A percentile compares a stretch with the other conserved stretches of the same genome.
Conservation (phyloP, 2,888 invertebrate genomes). For the Cryptops parisi region DNA sequence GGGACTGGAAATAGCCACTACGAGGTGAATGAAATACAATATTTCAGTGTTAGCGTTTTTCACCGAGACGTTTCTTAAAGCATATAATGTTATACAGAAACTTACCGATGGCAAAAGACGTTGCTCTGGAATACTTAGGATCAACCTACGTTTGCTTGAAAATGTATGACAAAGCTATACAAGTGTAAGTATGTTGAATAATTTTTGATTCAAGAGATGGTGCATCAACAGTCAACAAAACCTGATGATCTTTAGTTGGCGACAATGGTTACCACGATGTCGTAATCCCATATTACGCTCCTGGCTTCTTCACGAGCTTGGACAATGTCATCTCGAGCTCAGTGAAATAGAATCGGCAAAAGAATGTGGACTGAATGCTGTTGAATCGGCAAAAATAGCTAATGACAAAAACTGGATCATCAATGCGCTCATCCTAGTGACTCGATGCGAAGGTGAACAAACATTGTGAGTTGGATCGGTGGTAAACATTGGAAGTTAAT, state of each 20-base stretch:
- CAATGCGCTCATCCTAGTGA: conserved; percentile 1
- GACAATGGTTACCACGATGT: conserved; percentile 6
- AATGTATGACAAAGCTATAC: conserved; percentile 9
- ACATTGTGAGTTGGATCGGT: neutral
- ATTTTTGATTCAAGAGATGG: neutral
- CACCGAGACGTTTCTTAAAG: too few species aligned
- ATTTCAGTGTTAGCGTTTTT: neutral
- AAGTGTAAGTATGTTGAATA: conserved; percentile 1
- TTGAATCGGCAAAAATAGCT: neutral
- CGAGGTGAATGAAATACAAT: neutral
- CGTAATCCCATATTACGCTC: conserved; percentile 1
- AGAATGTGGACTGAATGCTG: conserved; percentile 4
- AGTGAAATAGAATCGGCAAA: neutral
- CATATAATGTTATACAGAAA: too few species aligned
- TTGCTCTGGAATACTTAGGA: conserved; percentile 8
- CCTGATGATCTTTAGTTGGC: conserved; percentile 1
- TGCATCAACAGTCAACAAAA: neutral
- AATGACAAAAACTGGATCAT: conserved; percentile 2
- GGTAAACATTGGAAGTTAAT: too few species aligned
- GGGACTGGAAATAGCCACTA: conserved; percentile 4
- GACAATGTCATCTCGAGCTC: conserved; percentile 5
- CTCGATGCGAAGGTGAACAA: conserved; percentile 5
- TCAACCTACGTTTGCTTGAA: neutral
- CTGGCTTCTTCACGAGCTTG: conserved; percentile 7
- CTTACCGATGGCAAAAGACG: neutral